Percentiles rank a stretch among this genome's conserved stretches.
Conservation (phyloP, 2,888 invertebrate genomes). For the Eupelmus urozonus region DNA sequence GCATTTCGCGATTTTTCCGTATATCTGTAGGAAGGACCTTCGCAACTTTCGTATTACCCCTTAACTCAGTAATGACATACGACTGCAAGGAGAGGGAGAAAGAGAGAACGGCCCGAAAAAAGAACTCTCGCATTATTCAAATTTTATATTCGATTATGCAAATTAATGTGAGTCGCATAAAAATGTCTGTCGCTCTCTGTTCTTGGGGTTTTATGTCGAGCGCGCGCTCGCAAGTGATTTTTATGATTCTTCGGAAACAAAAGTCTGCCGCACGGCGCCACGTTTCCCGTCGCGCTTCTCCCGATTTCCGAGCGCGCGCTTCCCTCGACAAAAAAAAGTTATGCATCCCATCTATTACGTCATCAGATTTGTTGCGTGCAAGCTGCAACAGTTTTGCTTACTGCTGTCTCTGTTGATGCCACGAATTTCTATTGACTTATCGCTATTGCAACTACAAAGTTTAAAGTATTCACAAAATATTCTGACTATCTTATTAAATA, state of each 20-base stretch:
- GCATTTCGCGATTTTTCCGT: slow-evolving; percentile 30
- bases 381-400: slow-evolving; percentile 64
- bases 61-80: slow-evolving; percentile 62
- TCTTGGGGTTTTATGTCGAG: slow-evolving; percentile 64
- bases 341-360: slow-evolving; percentile 29
- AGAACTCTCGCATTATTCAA: slow-evolving; percentile 70
- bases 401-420: background rate
- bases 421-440: no score
- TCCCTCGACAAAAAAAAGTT: slow-evolving; percentile 18
- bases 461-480: no score
- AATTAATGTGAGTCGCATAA: slow-evolving; percentile 75
- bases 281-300: slow-evolving; percentile 60
- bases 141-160: slow-evolving; percentile 77
- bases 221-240: slow-evolving; percentile 66
- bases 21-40: slow-evolving; percentile 6
- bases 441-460: no score
- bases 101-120: slow-evolving; percentile 60
- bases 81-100: slow-evolving; percentile 59
- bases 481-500: no score
- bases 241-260: slow-evolving; percentile 74
- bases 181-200: slow-evolving; percentile 70
- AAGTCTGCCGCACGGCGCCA: slow-evolving; percentile 72
- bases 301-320: slow-evolving; percentile 11
- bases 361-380: slow-evolving; percentile 65
- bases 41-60: slow-evolving; percentile 50